Percentiles rank a stretch among this genome's conserved stretches.
Conservation (phyloP, 2,888 invertebrate species). For the Diaprepes abbreviatus region DNA sequence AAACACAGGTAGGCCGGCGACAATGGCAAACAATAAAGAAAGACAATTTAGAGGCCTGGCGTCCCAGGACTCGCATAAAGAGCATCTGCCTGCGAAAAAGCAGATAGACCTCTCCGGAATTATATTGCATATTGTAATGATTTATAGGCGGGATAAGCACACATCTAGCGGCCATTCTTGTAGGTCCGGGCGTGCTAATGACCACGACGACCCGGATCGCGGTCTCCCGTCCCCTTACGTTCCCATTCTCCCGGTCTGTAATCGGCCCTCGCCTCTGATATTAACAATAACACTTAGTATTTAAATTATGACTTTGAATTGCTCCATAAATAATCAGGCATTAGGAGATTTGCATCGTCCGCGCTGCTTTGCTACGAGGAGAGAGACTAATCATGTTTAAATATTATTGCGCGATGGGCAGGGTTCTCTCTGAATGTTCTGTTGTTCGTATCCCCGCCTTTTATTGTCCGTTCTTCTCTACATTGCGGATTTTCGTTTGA, state of each 20-base stretch:
- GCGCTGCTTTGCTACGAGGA: conserved; percentile 41
- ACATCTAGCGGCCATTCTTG: conserved; percentile 68
- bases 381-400: conserved; percentile 65
- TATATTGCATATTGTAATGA: conserved; percentile 70
- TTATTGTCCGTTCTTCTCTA: conserved; percentile 51
- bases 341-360: conserved; percentile 68
- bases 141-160: conserved; percentile 69
- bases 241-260: conserved; percentile 46
- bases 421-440: conserved; percentile 41
- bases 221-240: conserved; percentile 57
- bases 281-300: conserved; percentile 70
- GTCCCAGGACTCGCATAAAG: conserved; percentile 62
- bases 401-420: conserved; percentile 61
- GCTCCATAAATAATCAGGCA: conserved; percentile 68
- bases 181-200: conserved; percentile 69
- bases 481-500: conserved; percentile 36
- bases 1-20: conserved; percentile 48
- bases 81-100: conserved; percentile 68
- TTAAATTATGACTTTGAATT: conserved; percentile 69
- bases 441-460: conserved; percentile 50
- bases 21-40: conserved; percentile 51
- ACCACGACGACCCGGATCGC: conserved; percentile 68
- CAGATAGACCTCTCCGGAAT: conserved; percentile 68
- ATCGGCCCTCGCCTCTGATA: conserved; percentile 67
- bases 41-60: conserved; percentile 46